A percentile compares a stretch with the other conserved stretches of the same genome.
Evolutionary conservation across 1,140 invertebrate genomes (phyloP).

Genomic region (Trichoplusia ni): DNA sequence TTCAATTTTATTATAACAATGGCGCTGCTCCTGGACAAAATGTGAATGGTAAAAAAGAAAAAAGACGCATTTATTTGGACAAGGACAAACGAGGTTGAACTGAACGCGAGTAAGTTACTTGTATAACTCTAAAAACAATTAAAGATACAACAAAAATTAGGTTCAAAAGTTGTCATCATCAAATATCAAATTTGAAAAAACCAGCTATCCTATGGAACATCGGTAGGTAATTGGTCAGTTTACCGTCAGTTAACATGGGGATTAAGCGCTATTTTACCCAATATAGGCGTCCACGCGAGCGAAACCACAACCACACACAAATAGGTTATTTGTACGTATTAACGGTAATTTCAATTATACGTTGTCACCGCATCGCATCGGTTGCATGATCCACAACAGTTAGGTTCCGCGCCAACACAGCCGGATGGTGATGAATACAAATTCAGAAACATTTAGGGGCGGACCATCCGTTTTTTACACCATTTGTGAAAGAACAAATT

Average conservation of each 20-base stretch:
- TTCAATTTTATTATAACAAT: neutral
- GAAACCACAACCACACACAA: neutral
- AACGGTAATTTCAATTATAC: slow-evolving; percentile 21
- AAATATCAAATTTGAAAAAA: too few species aligned
- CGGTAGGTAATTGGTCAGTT: too few species aligned
- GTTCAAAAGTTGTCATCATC: too few species aligned
- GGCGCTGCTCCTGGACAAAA: neutral
- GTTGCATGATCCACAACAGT: slow-evolving; percentile 51
- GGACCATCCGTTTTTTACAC: slow-evolving; percentile 42
- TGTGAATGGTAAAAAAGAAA: neutral
- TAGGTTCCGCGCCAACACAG: slow-evolving; percentile 44
- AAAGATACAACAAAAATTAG: too few species aligned
- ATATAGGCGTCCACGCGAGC: neutral
- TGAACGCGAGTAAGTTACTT: too few species aligned
- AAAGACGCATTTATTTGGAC: too few species aligned
- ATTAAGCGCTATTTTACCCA: too few species aligned
- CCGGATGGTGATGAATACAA: slow-evolving; percentile 39
- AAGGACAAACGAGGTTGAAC: neutral
- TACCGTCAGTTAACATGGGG: too few species aligned
- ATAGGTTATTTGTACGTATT: too few species aligned
- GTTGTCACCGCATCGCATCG: slow-evolving; percentile 18
- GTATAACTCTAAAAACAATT: too few species aligned
- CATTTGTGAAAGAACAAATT: slow-evolving; percentile 49
- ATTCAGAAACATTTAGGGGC: slow-evolving; percentile 37
- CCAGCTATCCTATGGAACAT: too few species aligned